These are phyloP conservation scores for Pollenia amentaria DNA, from an alignment of 2,888 invertebrate species.

Conservation along the genomic window DNA sequence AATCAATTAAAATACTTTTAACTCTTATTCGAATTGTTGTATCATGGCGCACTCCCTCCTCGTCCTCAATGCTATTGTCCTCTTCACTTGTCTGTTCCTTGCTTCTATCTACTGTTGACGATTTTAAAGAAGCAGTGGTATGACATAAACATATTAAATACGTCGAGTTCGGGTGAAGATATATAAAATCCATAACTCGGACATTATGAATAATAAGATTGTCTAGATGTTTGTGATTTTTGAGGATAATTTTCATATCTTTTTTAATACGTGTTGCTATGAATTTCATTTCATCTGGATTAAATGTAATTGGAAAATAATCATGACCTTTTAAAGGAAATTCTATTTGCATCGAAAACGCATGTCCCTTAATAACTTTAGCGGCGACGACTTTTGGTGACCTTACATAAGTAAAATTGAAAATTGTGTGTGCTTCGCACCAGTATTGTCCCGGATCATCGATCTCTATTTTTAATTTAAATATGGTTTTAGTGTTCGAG, in stretches of 20 bases:
- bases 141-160: slow-evolving; percentile 78
- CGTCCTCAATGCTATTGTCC: slow-evolving; percentile 81
- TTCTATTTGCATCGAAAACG: slow-evolving; percentile 80
- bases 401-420: slow-evolving; percentile 85
- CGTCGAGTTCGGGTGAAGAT: slow-evolving; percentile 46
- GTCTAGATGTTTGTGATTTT: slow-evolving; percentile 41
- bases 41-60: slow-evolving; percentile 72
- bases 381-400: slow-evolving; percentile 86
- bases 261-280: slow-evolving; percentile 72
- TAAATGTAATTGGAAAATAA: slow-evolving; percentile 59
- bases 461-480: slow-evolving; percentile 85
- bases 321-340: background rate
- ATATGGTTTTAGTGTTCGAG: slow-evolving; percentile 82
- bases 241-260: slow-evolving; percentile 60
- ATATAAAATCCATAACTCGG: slow-evolving; percentile 86
- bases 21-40: slow-evolving; percentile 74
- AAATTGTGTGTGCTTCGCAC: slow-evolving; percentile 87
- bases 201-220: slow-evolving; percentile 83
- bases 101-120: slow-evolving; percentile 79
- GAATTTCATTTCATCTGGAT: slow-evolving; percentile 72
- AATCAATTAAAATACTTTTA: slow-evolving; percentile 70
- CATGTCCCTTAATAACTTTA: slow-evolving; percentile 79
- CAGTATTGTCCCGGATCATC: slow-evolving; percentile 87
- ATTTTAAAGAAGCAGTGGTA: slow-evolving; percentile 77
- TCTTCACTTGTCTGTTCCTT: slow-evolving; percentile 84